Conservation (phyloP, 2,113 vertebrate genomes). For the Danionella cerebrum region DNA sequence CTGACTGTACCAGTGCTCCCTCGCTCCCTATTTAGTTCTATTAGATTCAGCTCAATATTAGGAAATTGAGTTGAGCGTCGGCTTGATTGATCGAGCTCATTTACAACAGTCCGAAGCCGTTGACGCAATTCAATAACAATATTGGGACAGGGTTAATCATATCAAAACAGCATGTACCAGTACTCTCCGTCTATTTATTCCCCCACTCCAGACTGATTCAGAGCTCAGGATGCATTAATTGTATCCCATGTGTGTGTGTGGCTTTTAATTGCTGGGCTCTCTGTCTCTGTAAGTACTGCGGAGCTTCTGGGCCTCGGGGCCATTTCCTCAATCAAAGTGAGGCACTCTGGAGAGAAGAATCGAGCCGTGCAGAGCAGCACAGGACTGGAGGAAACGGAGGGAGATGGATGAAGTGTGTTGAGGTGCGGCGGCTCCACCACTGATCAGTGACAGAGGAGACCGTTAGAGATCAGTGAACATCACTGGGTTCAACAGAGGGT, state of each 20-base stretch:
- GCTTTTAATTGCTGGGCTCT: constrained; percentile 35
- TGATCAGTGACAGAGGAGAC: neutral
- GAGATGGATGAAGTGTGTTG: neutral
- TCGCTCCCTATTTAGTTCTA: neutral
- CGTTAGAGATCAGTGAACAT: neutral
- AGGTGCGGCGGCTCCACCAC: neutral
- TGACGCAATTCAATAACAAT: neutral
- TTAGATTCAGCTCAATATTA: constrained; percentile 5
- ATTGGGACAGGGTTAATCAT: neutral
- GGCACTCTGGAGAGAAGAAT: constrained; percentile 27
- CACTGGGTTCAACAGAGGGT: neutral
- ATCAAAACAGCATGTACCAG: neutral
- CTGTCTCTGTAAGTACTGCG: constrained; percentile 39
- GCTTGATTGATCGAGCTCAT: constrained; percentile 3
- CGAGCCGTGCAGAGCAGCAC: constrained; percentile 1
- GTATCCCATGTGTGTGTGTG: constrained; percentile 5
- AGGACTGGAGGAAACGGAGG: constrained; percentile 7
- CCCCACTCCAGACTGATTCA: constrained; percentile 1
- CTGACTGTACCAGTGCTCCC: neutral
- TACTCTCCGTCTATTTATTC: neutral
- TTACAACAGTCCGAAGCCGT: neutral
- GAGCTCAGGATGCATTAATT: constrained; percentile 7
- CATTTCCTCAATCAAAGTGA: constrained; percentile 35
- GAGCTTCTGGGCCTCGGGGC: constrained; percentile 26
- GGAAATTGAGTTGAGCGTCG: constrained; percentile 5